Conservation (phyloP, 2,888 invertebrate species). For the Sphecodes monilicornis region DNA sequence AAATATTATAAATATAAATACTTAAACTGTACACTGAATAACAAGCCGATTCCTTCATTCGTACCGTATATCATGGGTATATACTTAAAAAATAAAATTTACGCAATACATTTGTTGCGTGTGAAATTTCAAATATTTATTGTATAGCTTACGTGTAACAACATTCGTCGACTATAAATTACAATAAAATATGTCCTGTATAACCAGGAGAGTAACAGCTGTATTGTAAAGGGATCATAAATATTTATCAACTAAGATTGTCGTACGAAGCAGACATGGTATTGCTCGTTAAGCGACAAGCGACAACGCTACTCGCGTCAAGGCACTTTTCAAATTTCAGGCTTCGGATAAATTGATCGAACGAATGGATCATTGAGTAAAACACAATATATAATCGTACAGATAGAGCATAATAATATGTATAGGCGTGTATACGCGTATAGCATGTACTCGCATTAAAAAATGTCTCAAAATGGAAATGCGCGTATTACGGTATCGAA, state of each 20-base stretch:
- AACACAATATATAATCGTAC: background rate
- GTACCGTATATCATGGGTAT: background rate
- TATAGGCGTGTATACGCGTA: background rate
- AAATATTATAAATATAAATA: background rate
- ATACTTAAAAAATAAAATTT: slow-evolving; percentile 54
- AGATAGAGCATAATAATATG: background rate
- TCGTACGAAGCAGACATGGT: slow-evolving; percentile 43
- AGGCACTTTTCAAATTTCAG: slow-evolving; percentile 42
- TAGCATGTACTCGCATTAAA: background rate
- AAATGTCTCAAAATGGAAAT: background rate
- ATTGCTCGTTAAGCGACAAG: slow-evolving; percentile 5
- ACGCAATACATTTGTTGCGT: slow-evolving; percentile 68
- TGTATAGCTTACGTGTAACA: slow-evolving; percentile 49
- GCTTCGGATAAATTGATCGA: slow-evolving; percentile 49
- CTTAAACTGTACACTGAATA: too few species aligned
- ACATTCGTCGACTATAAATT: slow-evolving; percentile 71
- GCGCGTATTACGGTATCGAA: background rate
- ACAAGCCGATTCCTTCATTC: background rate
- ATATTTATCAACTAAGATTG: slow-evolving; percentile 66
- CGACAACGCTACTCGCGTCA: slow-evolving; percentile 21
- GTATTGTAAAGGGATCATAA: slow-evolving; percentile 66
- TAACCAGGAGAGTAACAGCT: slow-evolving; percentile 77
- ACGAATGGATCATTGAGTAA: slow-evolving; percentile 16
- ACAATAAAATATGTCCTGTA: slow-evolving; percentile 79
- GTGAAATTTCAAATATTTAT: slow-evolving; percentile 56